These are phyloP conservation scores for Chanos chanos DNA, from an alignment of 2,797 vertebrate genomes.

Conservation along the genomic window DNA sequence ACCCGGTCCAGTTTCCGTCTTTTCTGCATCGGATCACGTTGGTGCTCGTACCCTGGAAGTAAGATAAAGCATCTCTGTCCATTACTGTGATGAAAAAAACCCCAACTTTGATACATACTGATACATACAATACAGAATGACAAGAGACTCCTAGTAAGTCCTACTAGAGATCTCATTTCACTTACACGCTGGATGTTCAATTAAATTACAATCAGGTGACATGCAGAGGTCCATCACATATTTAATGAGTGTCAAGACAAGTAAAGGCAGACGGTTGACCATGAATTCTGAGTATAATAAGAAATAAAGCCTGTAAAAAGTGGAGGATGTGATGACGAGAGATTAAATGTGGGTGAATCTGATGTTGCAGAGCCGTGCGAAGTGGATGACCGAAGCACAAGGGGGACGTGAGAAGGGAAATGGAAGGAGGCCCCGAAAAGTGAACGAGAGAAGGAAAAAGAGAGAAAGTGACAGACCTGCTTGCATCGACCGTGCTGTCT, in stretches of 20 bases:
- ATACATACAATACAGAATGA: not conserved
- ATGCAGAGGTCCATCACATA: too few species aligned
- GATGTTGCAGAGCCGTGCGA: not conserved
- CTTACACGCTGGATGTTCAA: too few species aligned
- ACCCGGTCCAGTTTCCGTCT: slow-evolving; percentile 94
- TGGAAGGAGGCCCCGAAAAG: not conserved
- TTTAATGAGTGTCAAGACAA: too few species aligned
- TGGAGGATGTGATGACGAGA: not conserved
- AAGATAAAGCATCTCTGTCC: slow-evolving; percentile 19
- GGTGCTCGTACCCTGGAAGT: slow-evolving; percentile 68
- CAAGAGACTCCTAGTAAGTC: too few species aligned
- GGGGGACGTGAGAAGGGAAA: not conserved
- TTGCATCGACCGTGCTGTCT: slow-evolving; percentile 73
- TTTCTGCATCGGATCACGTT: slow-evolving; percentile 91
- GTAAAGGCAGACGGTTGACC: too few species aligned
- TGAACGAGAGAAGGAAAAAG: slow-evolving; percentile 21
- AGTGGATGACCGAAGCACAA: not conserved
- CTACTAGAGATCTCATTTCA: too few species aligned
- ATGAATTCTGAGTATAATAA: too few species aligned
- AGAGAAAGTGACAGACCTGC: slow-evolving; percentile 73
- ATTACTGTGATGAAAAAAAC: slow-evolving; percentile 11
- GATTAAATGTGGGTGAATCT: not conserved
- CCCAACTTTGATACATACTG: not conserved
- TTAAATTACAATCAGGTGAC: too few species aligned
- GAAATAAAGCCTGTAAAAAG: too few species aligned